Evolutionary conservation across 1,140 invertebrate genomes (phyloP).

Genomic region (Drosophila mojavensis): DNA sequence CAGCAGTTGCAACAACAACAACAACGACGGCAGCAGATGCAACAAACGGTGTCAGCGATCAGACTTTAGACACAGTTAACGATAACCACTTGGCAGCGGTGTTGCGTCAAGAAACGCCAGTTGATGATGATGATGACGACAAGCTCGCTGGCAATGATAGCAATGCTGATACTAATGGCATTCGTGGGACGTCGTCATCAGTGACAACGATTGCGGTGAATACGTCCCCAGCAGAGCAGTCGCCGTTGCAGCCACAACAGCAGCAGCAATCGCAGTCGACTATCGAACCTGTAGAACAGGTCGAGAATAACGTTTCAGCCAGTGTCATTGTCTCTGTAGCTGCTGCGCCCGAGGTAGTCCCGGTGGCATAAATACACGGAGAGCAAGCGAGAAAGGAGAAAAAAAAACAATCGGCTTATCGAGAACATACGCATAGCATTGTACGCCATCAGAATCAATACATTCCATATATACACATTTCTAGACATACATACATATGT

Average conservation of each 20-base stretch:
- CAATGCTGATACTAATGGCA: conserved; percentile 61
- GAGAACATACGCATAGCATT: conserved; percentile 54
- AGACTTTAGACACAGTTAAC: conserved; percentile 51
- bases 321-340: conserved; percentile 60
- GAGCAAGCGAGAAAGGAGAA: conserved; percentile 37
- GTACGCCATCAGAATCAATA: conserved; percentile 50
- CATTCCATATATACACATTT: conserved; percentile 48
- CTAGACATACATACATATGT: conserved; percentile 33
- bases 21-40: neutral
- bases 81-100: conserved; percentile 74
- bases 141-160: conserved; percentile 30
- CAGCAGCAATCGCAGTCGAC: conserved; percentile 39
- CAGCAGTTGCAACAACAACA: neutral
- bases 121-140: conserved; percentile 65
- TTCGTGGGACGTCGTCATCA: conserved; percentile 55
- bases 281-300: conserved; percentile 80
- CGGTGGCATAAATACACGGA: conserved; percentile 64
- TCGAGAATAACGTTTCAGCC: conserved; percentile 77
- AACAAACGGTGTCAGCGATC: conserved; percentile 29
- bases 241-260: neutral
- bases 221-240: conserved; percentile 34
- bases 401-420: neutral
- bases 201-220: conserved; percentile 78
- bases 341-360: conserved; percentile 54
- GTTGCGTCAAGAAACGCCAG: conserved; percentile 76